Conservation (phyloP, 2,888 invertebrate species). For the Branchipolynoe longqiensis region DNA sequence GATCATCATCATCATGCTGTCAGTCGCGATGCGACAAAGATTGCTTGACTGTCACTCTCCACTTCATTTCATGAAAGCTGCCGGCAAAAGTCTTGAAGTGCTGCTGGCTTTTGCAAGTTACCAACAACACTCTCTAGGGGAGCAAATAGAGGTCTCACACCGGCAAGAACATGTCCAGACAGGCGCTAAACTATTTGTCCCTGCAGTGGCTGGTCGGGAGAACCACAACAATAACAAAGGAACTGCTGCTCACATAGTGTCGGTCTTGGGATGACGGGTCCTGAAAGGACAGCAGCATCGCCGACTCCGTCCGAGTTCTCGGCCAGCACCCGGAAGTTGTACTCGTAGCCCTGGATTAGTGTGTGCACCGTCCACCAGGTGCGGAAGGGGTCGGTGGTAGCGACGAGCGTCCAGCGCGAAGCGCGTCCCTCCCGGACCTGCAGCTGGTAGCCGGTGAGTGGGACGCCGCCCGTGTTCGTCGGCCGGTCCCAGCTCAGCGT, state of each 20-base stretch:
- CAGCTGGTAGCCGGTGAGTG: constrained; percentile 90
- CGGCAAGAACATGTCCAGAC: no score
- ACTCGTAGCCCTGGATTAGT: constrained; percentile 80
- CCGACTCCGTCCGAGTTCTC: constrained; percentile 90
- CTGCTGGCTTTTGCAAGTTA: no score
- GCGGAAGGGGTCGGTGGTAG: constrained; percentile 70
- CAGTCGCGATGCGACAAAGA: no score
- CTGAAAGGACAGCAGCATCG: constrained; percentile 62
- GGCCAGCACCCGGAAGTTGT: constrained; percentile 93
- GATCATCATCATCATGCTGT: no score
- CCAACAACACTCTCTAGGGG: no score
- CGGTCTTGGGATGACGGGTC: constrained; percentile 64
- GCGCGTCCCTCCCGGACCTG: constrained; percentile 80
- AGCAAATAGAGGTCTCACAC: no score
- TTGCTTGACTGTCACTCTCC: no score
- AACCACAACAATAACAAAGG: no score
- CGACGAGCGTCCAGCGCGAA: constrained; percentile 71
- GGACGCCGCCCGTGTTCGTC: constrained; percentile 95
- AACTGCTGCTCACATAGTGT: constrained; percentile 61
- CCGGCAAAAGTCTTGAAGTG: no score
- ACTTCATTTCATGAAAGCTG: no score
- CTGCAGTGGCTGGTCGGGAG: no score
- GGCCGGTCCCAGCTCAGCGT: constrained; percentile 93
- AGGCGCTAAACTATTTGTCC: no score
- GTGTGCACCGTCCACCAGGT: constrained; percentile 72